Evolutionary conservation across 2,113 vertebrate genomes (phyloP).

Genomic region (Lycaon pictus): DNA sequence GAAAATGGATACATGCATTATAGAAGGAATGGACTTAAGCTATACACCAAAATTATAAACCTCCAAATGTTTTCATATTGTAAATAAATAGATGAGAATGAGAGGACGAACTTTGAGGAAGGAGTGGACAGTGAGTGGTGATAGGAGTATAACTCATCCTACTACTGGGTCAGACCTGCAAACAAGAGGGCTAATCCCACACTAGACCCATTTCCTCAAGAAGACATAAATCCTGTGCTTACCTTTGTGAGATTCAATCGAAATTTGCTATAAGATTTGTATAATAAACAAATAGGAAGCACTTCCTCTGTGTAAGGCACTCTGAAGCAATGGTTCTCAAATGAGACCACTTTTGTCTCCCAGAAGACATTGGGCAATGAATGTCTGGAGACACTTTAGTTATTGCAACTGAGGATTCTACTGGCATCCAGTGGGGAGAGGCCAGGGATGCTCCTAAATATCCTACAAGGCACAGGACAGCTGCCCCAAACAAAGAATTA

Average conservation of each 20-base stretch:
- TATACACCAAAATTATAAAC: background rate
- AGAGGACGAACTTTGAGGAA: background rate
- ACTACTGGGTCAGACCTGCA: background rate
- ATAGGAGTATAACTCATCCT: background rate
- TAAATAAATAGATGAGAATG: background rate
- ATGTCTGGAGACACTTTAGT: background rate
- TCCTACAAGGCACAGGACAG: background rate
- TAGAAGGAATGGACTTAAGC: background rate
- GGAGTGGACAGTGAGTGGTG: background rate
- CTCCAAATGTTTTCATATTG: conserved; percentile 53
- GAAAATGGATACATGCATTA: conserved; percentile 5
- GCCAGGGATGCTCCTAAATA: background rate
- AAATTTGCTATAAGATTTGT: background rate
- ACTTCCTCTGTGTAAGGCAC: background rate
- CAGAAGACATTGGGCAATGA: background rate
- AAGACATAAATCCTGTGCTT: background rate
- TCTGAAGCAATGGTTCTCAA: background rate
- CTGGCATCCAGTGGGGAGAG: background rate
- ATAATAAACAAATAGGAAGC: background rate
- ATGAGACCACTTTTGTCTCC: background rate
- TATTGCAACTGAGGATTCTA: background rate
- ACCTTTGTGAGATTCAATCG: background rate
- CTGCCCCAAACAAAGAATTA: background rate
- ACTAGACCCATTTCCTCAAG: background rate
- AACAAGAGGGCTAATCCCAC: background rate